phyloP scores from a whole-genome alignment of 2,113 vertebrate genomes.

The Actinemys pallida region DNA sequence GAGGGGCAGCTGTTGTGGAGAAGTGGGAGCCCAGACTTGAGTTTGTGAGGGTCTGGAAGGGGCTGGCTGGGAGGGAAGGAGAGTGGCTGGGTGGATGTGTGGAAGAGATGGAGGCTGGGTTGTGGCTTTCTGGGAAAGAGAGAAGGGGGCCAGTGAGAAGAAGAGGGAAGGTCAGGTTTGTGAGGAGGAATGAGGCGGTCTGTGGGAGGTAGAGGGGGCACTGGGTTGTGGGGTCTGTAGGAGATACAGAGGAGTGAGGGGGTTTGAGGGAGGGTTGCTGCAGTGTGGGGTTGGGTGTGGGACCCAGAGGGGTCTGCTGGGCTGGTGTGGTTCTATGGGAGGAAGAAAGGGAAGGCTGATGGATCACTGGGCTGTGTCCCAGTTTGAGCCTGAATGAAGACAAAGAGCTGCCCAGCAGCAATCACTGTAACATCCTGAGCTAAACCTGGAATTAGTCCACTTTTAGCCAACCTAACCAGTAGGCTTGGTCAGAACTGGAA shows the following conservation, averaged over 20 bases:
- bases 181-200: not conserved
- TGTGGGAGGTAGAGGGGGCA: not conserved
- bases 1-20: not conserved
- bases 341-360: not conserved
- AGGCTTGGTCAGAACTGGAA: not conserved
- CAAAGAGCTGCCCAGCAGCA: not conserved
- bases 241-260: not conserved
- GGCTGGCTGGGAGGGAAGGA: not conserved
- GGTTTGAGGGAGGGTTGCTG: not conserved
- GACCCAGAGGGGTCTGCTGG: not conserved
- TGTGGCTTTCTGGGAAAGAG: not conserved
- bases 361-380: not conserved
- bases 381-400: not conserved
- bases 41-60: not conserved
- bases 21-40: not conserved
- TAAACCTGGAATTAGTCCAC: not conserved
- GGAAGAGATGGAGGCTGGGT: not conserved
- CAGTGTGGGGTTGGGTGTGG: not conserved
- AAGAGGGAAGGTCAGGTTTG: not conserved
- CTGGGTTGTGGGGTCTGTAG: not conserved
- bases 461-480: not conserved
- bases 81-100: not conserved
- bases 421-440: not conserved
- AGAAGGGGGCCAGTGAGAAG: not conserved
- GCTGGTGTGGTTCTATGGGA: not conserved